phyloP scores from a whole-genome alignment of 2,797 vertebrate genomes.

The Dromococcyx pavoninus region DNA sequence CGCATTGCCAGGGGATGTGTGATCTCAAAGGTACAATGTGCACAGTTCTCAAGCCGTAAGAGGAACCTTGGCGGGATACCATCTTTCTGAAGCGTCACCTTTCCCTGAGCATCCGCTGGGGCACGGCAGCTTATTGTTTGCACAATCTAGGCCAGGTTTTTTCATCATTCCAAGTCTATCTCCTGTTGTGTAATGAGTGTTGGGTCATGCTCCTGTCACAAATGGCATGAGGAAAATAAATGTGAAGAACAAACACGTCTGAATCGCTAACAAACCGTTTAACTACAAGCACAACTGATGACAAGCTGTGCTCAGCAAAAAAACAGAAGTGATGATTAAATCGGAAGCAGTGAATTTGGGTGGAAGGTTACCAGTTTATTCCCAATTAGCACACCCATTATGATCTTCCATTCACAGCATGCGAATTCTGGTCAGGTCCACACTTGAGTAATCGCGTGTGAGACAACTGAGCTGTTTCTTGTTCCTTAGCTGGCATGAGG shows the following conservation, averaged over 20 bases:
- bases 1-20: not conserved
- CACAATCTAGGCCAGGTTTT: not conserved
- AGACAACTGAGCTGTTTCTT: not conserved
- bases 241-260: not conserved
- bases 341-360: not conserved
- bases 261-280: not conserved
- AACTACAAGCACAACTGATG: not conserved
- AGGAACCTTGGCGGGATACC: not conserved
- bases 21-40: not conserved
- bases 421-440: not conserved
- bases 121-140: not conserved
- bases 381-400: not conserved
- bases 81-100: not conserved
- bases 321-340: not conserved
- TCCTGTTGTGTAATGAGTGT: not conserved
- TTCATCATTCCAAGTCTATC: not conserved
- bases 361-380: not conserved
- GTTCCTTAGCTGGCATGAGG: not conserved
- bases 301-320: not conserved
- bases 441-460: not conserved
- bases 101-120: not conserved
- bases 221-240: not conserved
- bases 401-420: not conserved
- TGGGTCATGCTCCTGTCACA: not conserved
- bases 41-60: not conserved